Evolutionary conservation across 2,888 invertebrate genomes (phyloP).

Genomic region (Drosophila neotestacea): DNA sequence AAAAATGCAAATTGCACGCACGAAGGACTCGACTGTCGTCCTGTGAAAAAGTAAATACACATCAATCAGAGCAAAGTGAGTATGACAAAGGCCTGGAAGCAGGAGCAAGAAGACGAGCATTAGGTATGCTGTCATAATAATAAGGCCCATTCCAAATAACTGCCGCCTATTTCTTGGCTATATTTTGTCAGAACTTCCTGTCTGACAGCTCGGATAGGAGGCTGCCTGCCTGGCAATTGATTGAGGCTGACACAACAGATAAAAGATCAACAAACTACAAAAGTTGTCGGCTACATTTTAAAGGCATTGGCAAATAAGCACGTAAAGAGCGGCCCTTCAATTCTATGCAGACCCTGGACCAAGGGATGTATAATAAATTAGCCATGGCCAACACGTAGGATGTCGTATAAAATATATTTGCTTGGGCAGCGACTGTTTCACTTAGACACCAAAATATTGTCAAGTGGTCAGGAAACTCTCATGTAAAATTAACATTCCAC

Average conservation of each 20-base stretch:
- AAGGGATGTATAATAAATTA: conserved; percentile 70
- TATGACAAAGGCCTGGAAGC: conserved; percentile 16
- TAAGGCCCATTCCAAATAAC: conserved; percentile 15
- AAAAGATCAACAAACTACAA: conserved; percentile 64
- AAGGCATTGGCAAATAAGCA: conserved; percentile 50
- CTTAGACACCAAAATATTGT: conserved; percentile 45
- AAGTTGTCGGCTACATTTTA: conserved; percentile 61
- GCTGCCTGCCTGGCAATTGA: conserved; percentile 53
- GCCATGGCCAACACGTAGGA: conserved; percentile 73
- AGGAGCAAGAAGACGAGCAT: not conserved
- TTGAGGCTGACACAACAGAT: conserved; percentile 59
- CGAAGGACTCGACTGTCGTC: conserved; percentile 29
- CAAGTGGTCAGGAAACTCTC: conserved; percentile 65
- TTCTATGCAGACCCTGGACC: not conserved
- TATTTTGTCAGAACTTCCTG: conserved; percentile 62
- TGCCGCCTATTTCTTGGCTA: conserved; percentile 8
- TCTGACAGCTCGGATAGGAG: conserved; percentile 44
- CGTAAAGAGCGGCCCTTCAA: not conserved
- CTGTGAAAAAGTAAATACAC: conserved; percentile 24
- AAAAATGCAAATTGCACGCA: conserved; percentile 72
- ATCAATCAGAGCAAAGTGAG: conserved; percentile 66
- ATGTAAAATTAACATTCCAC: conserved; percentile 72
- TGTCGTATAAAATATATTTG: conserved; percentile 61
- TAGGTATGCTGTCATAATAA: conserved; percentile 51
- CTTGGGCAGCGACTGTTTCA: conserved; percentile 50